Conservation (phyloP, 2,888 invertebrate species). For the Pycnomerus fuliginosus region DNA sequence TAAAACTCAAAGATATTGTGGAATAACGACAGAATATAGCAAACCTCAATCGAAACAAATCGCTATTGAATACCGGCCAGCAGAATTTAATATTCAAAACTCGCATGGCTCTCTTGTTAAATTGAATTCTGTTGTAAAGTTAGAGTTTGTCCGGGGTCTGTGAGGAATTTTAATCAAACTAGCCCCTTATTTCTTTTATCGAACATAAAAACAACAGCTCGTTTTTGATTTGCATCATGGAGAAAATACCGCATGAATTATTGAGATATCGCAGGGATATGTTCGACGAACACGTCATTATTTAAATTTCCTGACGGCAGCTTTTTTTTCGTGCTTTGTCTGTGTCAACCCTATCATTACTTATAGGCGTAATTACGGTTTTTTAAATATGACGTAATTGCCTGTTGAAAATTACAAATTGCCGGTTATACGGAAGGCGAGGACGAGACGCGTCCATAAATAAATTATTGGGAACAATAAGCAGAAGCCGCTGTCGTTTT, state of each 20-base stretch:
- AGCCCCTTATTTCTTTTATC: conserved; percentile 44
- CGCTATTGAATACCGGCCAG: too few relatives aligned
- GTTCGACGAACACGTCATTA: conserved; percentile 20
- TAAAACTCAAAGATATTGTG: too few relatives aligned
- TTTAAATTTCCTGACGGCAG: conserved; percentile 14
- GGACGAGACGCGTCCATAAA: background rate
- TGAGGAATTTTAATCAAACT: conserved; percentile 52
- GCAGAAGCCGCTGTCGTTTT: too few relatives aligned
- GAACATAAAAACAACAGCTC: conserved; percentile 42
- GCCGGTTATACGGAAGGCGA: background rate
- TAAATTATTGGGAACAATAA: too few relatives aligned
- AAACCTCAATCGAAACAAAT: too few relatives aligned
- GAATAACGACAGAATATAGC: too few relatives aligned
- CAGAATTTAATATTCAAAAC: conserved; percentile 18
- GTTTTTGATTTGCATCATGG: conserved; percentile 43
- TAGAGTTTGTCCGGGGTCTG: conserved; percentile 31
- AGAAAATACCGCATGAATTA: conserved; percentile 41
- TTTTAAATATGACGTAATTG: conserved; percentile 10
- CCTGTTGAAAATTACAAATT: conserved; percentile 17
- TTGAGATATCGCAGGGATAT: conserved; percentile 28
- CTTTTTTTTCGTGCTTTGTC: conserved; percentile 13
- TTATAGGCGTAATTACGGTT: conserved; percentile 13
- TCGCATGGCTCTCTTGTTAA: conserved; percentile 27
- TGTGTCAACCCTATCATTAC: conserved; percentile 21
- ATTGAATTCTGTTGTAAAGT: conserved; percentile 33